Evolutionary conservation across 1,140 invertebrate species (phyloP), one percentile per base, ranked within the genome.

Genomic region (Drosophila sproati): DNA sequence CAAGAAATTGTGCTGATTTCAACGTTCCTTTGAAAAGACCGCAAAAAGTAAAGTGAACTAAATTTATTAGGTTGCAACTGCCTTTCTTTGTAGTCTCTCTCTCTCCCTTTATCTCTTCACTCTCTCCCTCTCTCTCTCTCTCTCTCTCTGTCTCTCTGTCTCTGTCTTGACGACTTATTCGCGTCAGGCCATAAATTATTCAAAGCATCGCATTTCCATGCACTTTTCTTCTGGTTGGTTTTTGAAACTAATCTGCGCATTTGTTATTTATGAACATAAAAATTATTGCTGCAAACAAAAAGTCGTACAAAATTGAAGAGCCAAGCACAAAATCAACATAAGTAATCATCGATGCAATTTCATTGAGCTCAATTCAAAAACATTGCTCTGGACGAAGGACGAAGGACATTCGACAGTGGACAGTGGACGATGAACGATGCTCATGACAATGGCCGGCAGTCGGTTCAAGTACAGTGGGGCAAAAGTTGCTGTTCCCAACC

Each of bases 281-380:
- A 80, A 66, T 64, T 51, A 59, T 73, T 81, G 73, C 79, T 75
- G 35, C 79, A 3, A 50, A 6, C 50, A 70, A 52, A 47, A 63
- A 41, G 48, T 32, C 4, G 5, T n/a, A 34, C 56, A 32, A 85
- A 73, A 85, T 74, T 79, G 74, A 75, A 72, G 60, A 77, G 78
- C 45, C 41, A 77, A 82, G 70, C 70, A 63, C 47, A 78, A 78
- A 80, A 89, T 88, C 85, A 89, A 85, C 85, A 89, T 73, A 69
- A 73, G 64, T 80, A 85, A 88, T 88, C 85, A 89, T 88, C 77
- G 75, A 78, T 88, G 85, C 85, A 88, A 88, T 88, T 88, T 66
- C 85, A 71, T 85, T 88, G 85, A 88, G 85, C 32, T 78, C 83
- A 80, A 88, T 88, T 89, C 83, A 88, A 89, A 80, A 88, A 89